Base-by-base conservation (phyloP, 2,888 invertebrate species). In the Ochlodes sylvanus region DNA sequence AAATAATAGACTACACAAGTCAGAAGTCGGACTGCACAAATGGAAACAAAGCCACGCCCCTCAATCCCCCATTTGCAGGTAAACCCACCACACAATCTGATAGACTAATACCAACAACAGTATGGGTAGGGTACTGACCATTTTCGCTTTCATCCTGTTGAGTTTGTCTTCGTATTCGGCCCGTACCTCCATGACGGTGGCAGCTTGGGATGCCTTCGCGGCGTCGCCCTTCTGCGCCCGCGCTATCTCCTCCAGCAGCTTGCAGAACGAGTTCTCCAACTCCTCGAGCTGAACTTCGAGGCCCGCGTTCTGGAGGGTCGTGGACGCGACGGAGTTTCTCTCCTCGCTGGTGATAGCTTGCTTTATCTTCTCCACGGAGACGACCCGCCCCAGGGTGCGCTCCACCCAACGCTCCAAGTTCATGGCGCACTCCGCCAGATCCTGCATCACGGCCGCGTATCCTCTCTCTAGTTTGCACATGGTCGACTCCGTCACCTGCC, bases 121-220 rank as follows among this genome's bases (percentile, higher is more conserved):
- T 80, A 92, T 68, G 72, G 93, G 92, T 78, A 86, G 77, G 72
- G 89, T 89, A 94, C 95, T 95, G 93, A 97, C 97, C 96, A 97
- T 97, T 94, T 96, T 96, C 62, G 95, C 94, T 84, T 97, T 97
- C 95, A 97, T 96, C 85, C 96, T 94, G 79, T 96, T 96, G 78
- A 97, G 88, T 88, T 97, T 97, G 73, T 94, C 94, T 77, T 96
- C 97, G 80, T 97, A 95, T 78, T 96, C 96, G 19, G 90, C 91
- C 66, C 95, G 92, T 5, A 96, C 90, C 68, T 95, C 95, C 82
- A 92, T 89, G 54, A 94, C 82, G 0, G 91, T 89, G 56, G 82
- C 72, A 1, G 86, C 79, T 67, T 86, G 87, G 6, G 80, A 70
- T 50, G 85, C 87, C 56, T 75, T 80, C 0, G 82, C 83, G 1